Conservation (phyloP, 1,140 invertebrate genomes). For the Diorhabda sublineata region DNA sequence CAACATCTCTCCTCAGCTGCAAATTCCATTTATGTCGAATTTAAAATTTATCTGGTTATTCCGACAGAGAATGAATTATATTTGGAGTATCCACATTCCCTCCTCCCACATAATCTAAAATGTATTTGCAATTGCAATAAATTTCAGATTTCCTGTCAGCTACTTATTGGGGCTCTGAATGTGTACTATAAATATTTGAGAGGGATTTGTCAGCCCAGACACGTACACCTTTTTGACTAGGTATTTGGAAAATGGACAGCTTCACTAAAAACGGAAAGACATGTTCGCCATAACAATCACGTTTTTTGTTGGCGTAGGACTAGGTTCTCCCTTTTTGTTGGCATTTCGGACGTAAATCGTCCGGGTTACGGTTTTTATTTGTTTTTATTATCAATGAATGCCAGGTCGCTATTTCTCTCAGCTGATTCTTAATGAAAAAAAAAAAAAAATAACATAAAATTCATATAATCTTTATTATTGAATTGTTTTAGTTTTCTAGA, state of each 20-base stretch:
- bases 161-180: conserved; percentile 23
- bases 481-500: too few relatives aligned
- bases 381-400: conserved; percentile 1
- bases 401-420: not conserved
- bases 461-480: too few relatives aligned
- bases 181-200: conserved; percentile 33
- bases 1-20: conserved; percentile 7
- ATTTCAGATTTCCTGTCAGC: conserved; percentile 31
- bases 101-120: conserved; percentile 15
- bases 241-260: conserved; percentile 32
- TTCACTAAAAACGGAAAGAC: conserved; percentile 27
- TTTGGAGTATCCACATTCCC: conserved; percentile 15
- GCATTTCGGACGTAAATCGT: conserved; percentile 1
- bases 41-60: conserved; percentile 17
- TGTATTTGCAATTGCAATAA: conserved; percentile 25
- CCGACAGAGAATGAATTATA: conserved; percentile 15
- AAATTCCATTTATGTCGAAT: conserved; percentile 16
- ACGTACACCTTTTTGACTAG: conserved; percentile 30
- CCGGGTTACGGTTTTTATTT: not conserved
- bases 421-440: too few relatives aligned
- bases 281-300: conserved; percentile 27
- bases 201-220: conserved; percentile 23
- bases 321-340: not conserved
- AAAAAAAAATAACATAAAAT: too few relatives aligned
- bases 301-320: conserved; percentile 12